Evolutionary conservation across 2,113 vertebrate species (phyloP).

Genomic region (Solenodon paradoxus): DNA sequence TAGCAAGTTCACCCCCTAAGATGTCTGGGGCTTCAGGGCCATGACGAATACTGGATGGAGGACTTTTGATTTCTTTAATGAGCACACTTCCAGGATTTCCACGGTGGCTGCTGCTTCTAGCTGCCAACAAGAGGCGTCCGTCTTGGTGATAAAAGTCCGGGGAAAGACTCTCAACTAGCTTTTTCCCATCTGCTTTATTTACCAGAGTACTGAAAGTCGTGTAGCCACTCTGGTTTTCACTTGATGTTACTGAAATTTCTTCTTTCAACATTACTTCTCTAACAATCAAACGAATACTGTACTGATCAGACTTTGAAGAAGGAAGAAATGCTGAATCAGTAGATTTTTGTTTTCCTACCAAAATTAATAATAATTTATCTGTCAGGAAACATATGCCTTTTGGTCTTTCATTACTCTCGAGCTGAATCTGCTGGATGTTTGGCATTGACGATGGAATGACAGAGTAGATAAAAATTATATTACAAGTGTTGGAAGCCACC

Average conservation of each 20-base stretch:
- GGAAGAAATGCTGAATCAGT: conserved; percentile 91
- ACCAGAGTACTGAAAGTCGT: conserved; percentile 61
- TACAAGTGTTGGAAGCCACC: conserved; percentile 93
- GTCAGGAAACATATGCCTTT: conserved; percentile 95
- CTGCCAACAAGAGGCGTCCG: conserved; percentile 88
- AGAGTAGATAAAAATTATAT: conserved; percentile 91
- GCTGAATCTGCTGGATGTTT: conserved; percentile 92
- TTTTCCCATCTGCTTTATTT: conserved; percentile 76
- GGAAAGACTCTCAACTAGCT: conserved; percentile 78
- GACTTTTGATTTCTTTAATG: conserved; percentile 89
- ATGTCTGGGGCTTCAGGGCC: conserved; percentile 65
- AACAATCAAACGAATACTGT: conserved; percentile 85
- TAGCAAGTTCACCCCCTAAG: conserved; percentile 80
- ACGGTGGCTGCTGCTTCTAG: conserved; percentile 76
- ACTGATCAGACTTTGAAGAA: conserved; percentile 93
- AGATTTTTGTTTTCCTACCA: conserved; percentile 92
- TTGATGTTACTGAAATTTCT: conserved; percentile 49
- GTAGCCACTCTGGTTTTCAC: conserved; percentile 37
- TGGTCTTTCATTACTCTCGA: conserved; percentile 91
- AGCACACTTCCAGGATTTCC: conserved; percentile 84
- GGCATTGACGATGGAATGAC: conserved; percentile 87
- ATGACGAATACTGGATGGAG: background rate
- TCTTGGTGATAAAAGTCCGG: conserved; percentile 77
- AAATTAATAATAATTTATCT: conserved; percentile 89
- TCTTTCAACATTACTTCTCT: conserved; percentile 86